Base-by-base conservation (phyloP, 2,113 vertebrate genomes). In the Monarcha castaneiventris region DNA sequence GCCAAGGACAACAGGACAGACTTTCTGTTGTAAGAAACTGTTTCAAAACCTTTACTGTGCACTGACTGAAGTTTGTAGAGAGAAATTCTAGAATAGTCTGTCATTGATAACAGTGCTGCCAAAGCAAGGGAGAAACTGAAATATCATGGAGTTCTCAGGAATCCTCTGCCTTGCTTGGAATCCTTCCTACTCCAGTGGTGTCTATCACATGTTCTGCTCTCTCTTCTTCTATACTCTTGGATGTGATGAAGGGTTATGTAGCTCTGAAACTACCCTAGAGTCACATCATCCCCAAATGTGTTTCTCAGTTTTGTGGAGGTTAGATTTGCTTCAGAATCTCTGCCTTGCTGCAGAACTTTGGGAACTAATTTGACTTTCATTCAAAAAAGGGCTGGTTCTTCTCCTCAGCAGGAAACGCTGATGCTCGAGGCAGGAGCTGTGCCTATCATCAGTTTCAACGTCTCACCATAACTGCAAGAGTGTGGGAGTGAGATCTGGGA, bases 1-100 rank as follows among this genome's bases (percentile, higher is more conserved):
- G 89, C 41, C 90, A 95, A 95, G 95, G 91, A 91, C 85, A 94
- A 58, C 44, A 75, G 85, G 83, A n/a, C 74, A 68, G 84, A 75
- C 35, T 10, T 87, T 81, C 58, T 80, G 61, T 49, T 73, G 16
- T 6, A 56, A 84, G 33, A 81, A 78, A 62, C 16, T 39, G 11
- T 64, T 94, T 44, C 7, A 7, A 91, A 91, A 71, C 14, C 64
- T 84, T 84, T 52, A 46, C n/a, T 58, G 49, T 6, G 23, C 27
- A 41, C 16, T 33, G 64, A 35, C 37, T 84, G 61, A 43, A 39
- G 23, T 35, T 68, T 58, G 30, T 22, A 56, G 32, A 58, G 43
- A 56, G 33, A 80, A 91, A 72, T 67, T 75, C 37, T 72, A 19
- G 77, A 88, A 78, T 16, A 43, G 39, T 46, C 62, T 90, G 19